phyloP scores from a whole-genome alignment of 1,140 invertebrate genomes.

The Scylla paramamosain region DNA sequence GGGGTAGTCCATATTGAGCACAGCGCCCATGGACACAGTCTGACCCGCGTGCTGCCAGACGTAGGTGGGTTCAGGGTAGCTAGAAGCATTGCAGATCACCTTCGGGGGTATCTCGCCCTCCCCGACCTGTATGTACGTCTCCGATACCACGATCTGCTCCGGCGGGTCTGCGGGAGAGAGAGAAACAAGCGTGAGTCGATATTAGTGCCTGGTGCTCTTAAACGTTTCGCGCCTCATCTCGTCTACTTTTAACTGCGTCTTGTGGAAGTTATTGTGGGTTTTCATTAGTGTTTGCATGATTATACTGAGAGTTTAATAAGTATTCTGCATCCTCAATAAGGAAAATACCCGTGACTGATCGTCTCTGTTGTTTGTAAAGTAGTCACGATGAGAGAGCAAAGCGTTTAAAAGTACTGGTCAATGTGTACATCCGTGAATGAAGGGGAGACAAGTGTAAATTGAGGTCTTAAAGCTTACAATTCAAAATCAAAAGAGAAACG shows the following conservation, averaged over 20 bases:
- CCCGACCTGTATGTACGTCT: slow-evolving; percentile 86
- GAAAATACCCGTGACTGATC: not conserved
- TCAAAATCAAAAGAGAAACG: too few species aligned
- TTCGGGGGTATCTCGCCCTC: slow-evolving; percentile 88
- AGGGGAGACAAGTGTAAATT: too few species aligned
- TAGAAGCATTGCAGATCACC: slow-evolving; percentile 88
- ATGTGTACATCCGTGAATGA: too few species aligned
- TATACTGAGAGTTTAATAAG: too few species aligned
- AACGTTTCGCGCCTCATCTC: too few species aligned
- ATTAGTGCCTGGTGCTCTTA: not conserved
- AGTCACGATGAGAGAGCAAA: too few species aligned
- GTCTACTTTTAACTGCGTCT: too few species aligned
- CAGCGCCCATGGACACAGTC: slow-evolving; percentile 82
- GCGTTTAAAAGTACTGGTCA: too few species aligned
- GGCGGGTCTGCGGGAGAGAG: slow-evolving; percentile 87
- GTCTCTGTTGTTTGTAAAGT: too few species aligned
- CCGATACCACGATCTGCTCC: slow-evolving; percentile 89
- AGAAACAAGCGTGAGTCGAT: not conserved
- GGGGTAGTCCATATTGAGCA: slow-evolving; percentile 83
- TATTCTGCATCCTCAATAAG: not conserved
- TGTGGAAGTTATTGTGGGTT: not conserved
- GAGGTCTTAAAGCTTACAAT: too few species aligned
- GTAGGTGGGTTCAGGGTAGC: slow-evolving; percentile 86
- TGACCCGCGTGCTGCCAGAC: slow-evolving; percentile 82
- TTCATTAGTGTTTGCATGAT: too few species aligned